Evolutionary conservation across 2,797 vertebrate species (phyloP).

Genomic region (Corythornis leucogaster): DNA sequence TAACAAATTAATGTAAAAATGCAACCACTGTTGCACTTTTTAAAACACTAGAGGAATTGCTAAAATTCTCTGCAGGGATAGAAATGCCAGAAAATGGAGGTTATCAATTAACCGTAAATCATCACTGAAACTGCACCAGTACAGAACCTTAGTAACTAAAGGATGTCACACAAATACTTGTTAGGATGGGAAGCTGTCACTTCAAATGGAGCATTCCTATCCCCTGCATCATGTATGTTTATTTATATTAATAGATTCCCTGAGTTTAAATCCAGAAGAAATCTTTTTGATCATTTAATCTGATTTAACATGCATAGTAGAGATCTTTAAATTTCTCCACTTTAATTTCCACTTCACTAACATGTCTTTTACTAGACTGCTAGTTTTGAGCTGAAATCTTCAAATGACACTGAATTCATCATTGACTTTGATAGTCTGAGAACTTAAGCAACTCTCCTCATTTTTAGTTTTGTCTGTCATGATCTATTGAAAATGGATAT

Average conservation of each 20-base stretch:
- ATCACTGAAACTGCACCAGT: not conserved
- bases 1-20: not conserved
- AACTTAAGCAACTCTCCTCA: not conserved
- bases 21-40: not conserved
- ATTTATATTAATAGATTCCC: not conserved
- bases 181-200: not conserved
- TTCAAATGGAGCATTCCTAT: not conserved
- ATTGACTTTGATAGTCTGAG: not conserved
- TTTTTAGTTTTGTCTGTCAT: not conserved
- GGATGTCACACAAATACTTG: not conserved
- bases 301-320: not conserved
- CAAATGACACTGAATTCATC: not conserved
- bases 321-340: not conserved
- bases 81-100: not conserved
- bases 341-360: not conserved
- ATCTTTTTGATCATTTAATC: not conserved
- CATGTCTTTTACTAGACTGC: not conserved
- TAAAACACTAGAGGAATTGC: not conserved
- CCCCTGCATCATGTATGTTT: not conserved
- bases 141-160: not conserved
- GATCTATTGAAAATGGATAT: not conserved
- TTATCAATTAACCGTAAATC: not conserved
- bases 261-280: not conserved
- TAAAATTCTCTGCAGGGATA: not conserved
- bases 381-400: not conserved